A percentile compares a stretch with the other conserved stretches of the same genome.
Conservation (phyloP, 2,797 vertebrate genomes). For the Danio tinwini region DNA sequence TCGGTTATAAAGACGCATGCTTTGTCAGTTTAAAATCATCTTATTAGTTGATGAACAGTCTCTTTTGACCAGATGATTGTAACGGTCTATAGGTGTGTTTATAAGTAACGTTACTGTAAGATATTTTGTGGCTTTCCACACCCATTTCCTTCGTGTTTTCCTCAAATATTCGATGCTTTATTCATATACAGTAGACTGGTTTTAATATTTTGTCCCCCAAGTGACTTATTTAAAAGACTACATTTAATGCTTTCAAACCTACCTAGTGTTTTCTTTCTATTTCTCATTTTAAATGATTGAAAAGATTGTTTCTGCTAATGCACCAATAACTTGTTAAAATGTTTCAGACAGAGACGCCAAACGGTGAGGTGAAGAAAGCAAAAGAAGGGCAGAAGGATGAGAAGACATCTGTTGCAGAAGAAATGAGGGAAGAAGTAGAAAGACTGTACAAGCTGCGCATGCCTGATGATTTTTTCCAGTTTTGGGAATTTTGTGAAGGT, state of each 20-base stretch:
- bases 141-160: background rate
- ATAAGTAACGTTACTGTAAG: background rate
- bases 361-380: slow-evolving; percentile 22
- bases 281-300: background rate
- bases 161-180: too few species aligned
- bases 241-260: too few species aligned
- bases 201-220: too few species aligned
- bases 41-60: background rate
- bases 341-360: background rate
- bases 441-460: slow-evolving; percentile 84
- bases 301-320: background rate
- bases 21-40: background rate
- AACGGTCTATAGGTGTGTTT: background rate
- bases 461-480: slow-evolving; percentile 93
- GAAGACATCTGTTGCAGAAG: slow-evolving; percentile 63
- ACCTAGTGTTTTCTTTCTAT: background rate
- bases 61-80: background rate
- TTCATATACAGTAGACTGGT: too few species aligned
- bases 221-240: too few species aligned
- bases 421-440: slow-evolving; percentile 82
- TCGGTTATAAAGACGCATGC: background rate
- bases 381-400: slow-evolving; percentile 66
- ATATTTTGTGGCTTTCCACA: background rate
- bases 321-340: too few species aligned
- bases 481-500: slow-evolving; percentile 92